A percentile compares a stretch with the other conserved stretches of the same genome.
Conservation (phyloP, 2,888 invertebrate species). For the Mellilla xanthometata region DNA sequence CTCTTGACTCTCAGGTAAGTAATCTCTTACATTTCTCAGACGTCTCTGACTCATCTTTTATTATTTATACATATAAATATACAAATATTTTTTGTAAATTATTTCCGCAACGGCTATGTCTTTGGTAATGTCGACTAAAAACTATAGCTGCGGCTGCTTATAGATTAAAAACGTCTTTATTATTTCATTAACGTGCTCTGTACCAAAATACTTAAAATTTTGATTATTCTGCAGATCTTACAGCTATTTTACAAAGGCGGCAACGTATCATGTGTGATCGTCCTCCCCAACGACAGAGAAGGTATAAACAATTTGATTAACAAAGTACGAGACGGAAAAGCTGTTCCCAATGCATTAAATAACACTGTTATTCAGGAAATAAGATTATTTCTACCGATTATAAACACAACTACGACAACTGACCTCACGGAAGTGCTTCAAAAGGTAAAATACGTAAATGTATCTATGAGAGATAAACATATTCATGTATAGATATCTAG, state of each 20-base stretch:
- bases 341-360: not conserved
- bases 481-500: too few relatives aligned
- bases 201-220: too few relatives aligned
- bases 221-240: not conserved
- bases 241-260: constrained; percentile 7
- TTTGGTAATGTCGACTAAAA: too few relatives aligned
- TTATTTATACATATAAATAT: too few relatives aligned
- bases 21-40: too few relatives aligned
- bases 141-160: too few relatives aligned
- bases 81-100: too few relatives aligned
- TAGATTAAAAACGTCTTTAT: too few relatives aligned
- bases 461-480: too few relatives aligned
- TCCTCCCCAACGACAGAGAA: not conserved
- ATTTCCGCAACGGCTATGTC: too few relatives aligned
- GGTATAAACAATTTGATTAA: not conserved
- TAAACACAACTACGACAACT: not conserved
- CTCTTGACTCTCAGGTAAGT: constrained; percentile 29
- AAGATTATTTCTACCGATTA: constrained; percentile 32
- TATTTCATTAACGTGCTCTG: too few relatives aligned
- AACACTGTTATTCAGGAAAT: not conserved
- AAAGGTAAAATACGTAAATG: not conserved
- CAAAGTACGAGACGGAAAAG: not conserved
- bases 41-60: too few relatives aligned
- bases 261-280: not conserved
- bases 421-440: not conserved